phyloP scores from a whole-genome alignment of 2,888 invertebrate species.

The Cordilura impudica region DNA sequence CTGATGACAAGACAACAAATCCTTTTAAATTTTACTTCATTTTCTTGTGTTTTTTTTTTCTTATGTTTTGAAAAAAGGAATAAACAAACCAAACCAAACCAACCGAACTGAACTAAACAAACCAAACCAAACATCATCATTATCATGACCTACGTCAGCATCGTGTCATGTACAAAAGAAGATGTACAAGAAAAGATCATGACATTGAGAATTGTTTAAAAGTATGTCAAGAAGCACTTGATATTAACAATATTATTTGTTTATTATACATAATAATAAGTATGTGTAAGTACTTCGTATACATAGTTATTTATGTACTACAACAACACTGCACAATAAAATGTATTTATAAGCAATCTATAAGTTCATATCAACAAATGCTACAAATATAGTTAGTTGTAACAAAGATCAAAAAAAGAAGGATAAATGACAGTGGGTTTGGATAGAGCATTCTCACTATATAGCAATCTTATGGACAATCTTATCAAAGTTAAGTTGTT shows the following conservation, averaged over 20 bases:
- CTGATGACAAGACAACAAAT: neutral
- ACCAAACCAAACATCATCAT: neutral
- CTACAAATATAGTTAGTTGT: no score
- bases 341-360: neutral
- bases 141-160: neutral
- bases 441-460: no score
- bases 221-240: slow-evolving; percentile 22
- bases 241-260: slow-evolving; percentile 11
- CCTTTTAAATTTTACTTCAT: slow-evolving; percentile 1
- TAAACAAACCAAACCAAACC: neutral
- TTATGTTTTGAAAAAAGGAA: neutral
- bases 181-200: neutral
- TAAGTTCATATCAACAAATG: neutral
- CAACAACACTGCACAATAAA: neutral
- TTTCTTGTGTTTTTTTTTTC: neutral
- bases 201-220: neutral
- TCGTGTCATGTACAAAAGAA: neutral
- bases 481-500: no score
- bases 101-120: neutral
- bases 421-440: no score
- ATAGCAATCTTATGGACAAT: no score
- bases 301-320: no score
- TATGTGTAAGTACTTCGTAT: neutral
- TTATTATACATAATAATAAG: neutral
- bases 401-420: no score